A percentile compares a stretch with the other conserved stretches of the same genome.
Conservation (phyloP, 2,888 invertebrate species). For the Ennomos fuscantarius region DNA sequence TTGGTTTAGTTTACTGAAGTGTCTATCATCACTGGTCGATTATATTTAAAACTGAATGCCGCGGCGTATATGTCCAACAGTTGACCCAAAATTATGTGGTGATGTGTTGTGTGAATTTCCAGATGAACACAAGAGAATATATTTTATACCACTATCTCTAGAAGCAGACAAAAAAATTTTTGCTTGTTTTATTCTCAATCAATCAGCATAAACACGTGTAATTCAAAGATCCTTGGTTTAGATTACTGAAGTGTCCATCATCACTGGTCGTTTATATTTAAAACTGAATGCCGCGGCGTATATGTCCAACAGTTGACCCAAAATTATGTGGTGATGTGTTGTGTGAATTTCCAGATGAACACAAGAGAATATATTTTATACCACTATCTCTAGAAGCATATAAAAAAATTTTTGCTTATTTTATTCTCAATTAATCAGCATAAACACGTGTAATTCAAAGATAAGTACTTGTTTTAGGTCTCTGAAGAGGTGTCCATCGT, state of each 20-base stretch:
- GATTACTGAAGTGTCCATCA: slow-evolving; percentile 70
- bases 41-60: slow-evolving; percentile 72
- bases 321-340: too few relatives aligned
- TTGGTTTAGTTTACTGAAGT: slow-evolving; percentile 68
- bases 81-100: too few relatives aligned
- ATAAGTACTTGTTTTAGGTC: slow-evolving; percentile 70
- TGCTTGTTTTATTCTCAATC: slow-evolving; percentile 31
- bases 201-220: slow-evolving; percentile 44
- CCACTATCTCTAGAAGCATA: too few relatives aligned
- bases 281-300: slow-evolving; percentile 55
- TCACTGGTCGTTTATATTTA: too few relatives aligned
- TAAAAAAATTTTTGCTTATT: slow-evolving; percentile 9
- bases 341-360: too few relatives aligned
- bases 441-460: slow-evolving; percentile 47
- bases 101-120: too few relatives aligned
- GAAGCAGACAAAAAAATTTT: neutral
- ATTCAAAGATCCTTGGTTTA: slow-evolving; percentile 64
- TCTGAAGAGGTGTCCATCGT: slow-evolving; percentile 74
- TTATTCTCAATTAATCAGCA: slow-evolving; percentile 36
- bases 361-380: too few relatives aligned
- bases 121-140: too few relatives aligned
- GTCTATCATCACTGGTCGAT: too few relatives aligned
- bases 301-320: too few relatives aligned
- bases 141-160: too few relatives aligned
- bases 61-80: too few relatives aligned